Evolutionary conservation across 2,888 invertebrate genomes (phyloP).

Genomic region (Helobdella robusta): DNA sequence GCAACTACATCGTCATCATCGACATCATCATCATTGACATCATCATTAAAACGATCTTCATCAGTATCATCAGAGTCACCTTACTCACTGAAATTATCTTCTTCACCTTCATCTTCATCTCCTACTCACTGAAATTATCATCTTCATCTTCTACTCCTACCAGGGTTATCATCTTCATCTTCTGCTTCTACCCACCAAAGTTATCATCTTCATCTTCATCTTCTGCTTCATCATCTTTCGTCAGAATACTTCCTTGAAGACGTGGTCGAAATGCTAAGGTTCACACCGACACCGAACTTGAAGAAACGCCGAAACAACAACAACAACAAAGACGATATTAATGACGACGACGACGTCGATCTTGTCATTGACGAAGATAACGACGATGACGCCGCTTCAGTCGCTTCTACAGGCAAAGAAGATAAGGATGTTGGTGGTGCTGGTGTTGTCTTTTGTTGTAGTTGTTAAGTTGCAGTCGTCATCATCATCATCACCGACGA

Average conservation of each 20-base stretch:
- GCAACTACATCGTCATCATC: background rate
- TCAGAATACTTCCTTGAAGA: constrained; percentile 85
- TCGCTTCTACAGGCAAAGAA: too few relatives aligned
- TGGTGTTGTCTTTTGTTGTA: too few relatives aligned
- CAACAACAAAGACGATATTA: constrained; percentile 53
- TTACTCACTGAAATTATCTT: background rate
- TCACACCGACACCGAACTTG: constrained; percentile 65
- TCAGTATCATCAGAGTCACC: background rate
- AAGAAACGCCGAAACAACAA: constrained; percentile 57
- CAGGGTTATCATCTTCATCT: background rate
- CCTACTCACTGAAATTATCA: too few relatives aligned
- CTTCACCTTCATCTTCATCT: background rate
- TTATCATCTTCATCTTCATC: background rate
- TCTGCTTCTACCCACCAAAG: too few relatives aligned
- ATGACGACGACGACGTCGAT: constrained; percentile 53
- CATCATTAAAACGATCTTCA: background rate
- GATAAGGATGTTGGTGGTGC: constrained; percentile 19
- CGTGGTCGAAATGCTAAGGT: constrained; percentile 73
- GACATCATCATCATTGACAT: background rate
- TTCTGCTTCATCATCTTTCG: constrained; percentile 20
- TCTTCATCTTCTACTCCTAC: background rate
- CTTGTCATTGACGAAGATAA: constrained; percentile 56
- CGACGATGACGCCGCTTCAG: constrained; percentile 50
- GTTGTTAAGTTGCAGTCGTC: too few relatives aligned
- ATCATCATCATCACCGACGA: background rate